These are phyloP conservation scores for Drosophila tsacasi DNA, from an alignment of 1,140 invertebrate species.

Conservation along the genomic window DNA sequence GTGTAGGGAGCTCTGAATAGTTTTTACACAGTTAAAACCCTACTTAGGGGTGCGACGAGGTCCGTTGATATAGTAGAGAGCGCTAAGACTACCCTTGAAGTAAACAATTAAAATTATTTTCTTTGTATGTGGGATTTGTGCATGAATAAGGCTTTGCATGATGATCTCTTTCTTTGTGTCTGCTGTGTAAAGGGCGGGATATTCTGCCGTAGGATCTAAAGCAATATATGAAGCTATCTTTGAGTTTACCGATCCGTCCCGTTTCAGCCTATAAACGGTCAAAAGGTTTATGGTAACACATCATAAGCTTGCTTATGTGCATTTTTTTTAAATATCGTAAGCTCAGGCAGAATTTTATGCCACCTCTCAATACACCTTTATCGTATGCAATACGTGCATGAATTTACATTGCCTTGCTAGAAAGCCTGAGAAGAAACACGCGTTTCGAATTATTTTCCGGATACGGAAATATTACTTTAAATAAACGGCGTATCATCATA, in stretches of 20 bases:
- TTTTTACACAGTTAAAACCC: slow-evolving; percentile 51
- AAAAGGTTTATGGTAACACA: background rate
- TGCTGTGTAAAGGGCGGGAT: slow-evolving; percentile 47
- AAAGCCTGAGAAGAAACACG: slow-evolving; percentile 40
- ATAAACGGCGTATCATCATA: slow-evolving; percentile 62
- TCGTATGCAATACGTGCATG: background rate
- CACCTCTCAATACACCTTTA: background rate
- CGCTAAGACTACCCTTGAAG: slow-evolving; percentile 47
- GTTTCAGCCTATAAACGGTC: background rate
- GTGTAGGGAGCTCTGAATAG: slow-evolving; percentile 19
- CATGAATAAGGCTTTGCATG: slow-evolving; percentile 44
- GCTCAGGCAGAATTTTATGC: background rate
- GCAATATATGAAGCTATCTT: background rate
- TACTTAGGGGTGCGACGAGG: slow-evolving; percentile 59
- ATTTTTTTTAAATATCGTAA: background rate
- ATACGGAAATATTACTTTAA: slow-evolving; percentile 82
- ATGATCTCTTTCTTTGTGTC: slow-evolving; percentile 36
- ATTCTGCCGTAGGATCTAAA: background rate
- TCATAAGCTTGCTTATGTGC: background rate
- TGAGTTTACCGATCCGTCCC: background rate
- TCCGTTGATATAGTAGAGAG: slow-evolving; percentile 1
- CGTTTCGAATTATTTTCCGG: slow-evolving; percentile 76
- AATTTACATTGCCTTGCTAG: background rate
- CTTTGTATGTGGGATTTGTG: slow-evolving; percentile 58
- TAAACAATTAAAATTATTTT: slow-evolving; percentile 60